Evolutionary conservation across 2,888 invertebrate species (phyloP).

Genomic region (Portevinia maculata): DNA sequence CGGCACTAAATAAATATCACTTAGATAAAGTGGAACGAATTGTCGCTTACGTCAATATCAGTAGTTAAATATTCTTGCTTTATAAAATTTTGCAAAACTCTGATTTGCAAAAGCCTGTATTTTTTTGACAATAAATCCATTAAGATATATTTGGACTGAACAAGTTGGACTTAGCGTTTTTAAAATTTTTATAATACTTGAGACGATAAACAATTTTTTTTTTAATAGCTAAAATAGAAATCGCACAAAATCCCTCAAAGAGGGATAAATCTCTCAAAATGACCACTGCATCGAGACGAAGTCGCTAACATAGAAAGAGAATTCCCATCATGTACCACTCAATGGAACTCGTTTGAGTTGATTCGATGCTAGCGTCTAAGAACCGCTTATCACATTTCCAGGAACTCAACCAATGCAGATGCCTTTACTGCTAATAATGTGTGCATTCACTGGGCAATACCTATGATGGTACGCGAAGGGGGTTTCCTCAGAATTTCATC

Average conservation of each 20-base stretch:
- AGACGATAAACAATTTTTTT: too few species aligned
- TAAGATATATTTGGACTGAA: conserved; percentile 1
- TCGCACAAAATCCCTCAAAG: too few species aligned
- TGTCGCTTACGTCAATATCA: conserved; percentile 2
- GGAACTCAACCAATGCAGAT: not conserved
- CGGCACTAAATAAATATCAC: not conserved
- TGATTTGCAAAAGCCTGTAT: not conserved
- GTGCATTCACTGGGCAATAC: conserved; percentile 1
- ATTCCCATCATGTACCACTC: not conserved
- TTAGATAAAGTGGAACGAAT: not conserved
- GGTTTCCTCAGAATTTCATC: not conserved
- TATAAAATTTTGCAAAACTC: conserved; percentile 3
- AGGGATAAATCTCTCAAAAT: too few species aligned
- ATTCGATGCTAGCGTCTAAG: not conserved
- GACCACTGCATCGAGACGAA: too few species aligned
- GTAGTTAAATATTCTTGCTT: conserved; percentile 3
- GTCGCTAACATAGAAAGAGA: not conserved
- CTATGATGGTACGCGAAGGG: not conserved
- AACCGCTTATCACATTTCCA: conserved; percentile 8
- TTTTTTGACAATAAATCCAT: too few species aligned
- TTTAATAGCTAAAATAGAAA: too few species aligned
- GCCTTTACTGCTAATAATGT: not conserved
- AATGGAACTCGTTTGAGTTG: not conserved
- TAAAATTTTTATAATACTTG: not conserved
- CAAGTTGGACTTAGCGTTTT: not conserved